Evolutionary conservation across 1,140 invertebrate species (phyloP).

Genomic region (Rhopalosiphum padi): DNA sequence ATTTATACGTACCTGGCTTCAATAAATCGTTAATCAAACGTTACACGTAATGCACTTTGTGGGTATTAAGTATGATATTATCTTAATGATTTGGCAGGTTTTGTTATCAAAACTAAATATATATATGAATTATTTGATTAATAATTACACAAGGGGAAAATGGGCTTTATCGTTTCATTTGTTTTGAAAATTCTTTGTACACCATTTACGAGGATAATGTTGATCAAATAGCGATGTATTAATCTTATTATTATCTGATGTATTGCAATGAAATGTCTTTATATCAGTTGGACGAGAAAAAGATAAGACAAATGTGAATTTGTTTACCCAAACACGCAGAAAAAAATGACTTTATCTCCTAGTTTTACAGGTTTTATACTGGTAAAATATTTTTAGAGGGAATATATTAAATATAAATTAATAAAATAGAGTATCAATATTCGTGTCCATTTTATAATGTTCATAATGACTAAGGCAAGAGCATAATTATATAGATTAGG

Average conservation of each 20-base stretch:
- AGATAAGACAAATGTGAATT: background rate
- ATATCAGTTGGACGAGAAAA: background rate
- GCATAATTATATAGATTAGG: background rate
- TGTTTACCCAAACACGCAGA: background rate
- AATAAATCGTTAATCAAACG: background rate
- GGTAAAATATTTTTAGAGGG: background rate
- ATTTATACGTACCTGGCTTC: background rate
- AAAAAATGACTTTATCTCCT: background rate
- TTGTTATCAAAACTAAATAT: background rate
- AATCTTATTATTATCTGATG: slow-evolving; percentile 25
- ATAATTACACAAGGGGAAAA: background rate
- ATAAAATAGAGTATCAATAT: background rate
- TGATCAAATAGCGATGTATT: background rate
- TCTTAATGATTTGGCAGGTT: background rate
- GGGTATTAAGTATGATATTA: background rate
- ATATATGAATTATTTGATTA: background rate
- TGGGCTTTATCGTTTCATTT: background rate
- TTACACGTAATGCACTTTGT: background rate
- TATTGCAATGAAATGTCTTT: background rate
- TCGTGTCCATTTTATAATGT: background rate
- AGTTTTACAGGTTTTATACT: background rate
- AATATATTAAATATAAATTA: background rate
- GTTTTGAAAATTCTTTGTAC: background rate
- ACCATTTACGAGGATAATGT: background rate
- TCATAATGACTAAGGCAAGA: background rate